Base-by-base conservation (phyloP, 1,140 invertebrate genomes). In the Halictus rubicundus region DNA sequence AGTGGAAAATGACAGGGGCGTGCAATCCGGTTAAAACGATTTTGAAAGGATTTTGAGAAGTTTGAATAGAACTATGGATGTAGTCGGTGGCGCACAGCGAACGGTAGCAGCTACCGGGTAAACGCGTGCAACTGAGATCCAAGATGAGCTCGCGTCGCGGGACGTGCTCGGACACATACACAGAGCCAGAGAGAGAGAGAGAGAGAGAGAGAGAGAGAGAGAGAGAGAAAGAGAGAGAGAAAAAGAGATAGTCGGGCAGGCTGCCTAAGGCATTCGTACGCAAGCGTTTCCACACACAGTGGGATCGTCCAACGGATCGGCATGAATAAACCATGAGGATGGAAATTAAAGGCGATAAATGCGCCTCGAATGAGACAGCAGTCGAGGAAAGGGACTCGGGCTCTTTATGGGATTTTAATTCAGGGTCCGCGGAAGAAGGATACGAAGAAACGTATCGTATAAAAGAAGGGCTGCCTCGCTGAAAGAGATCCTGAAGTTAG, bases 271-370 rank as follows among this genome's bases (percentile, higher is more conserved):
- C 14, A 52, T 39, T 61, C 5, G 37, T 60, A 32, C 46, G 46
- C 52, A 42, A 64, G 63, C 71, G 75, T 85, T 75, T 64, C 32
- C 80, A 42, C 80, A 42, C 72, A 61, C 60, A 61, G 52, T 52
- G 64, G 78, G 78, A 75, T 81, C 82, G 84, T 73, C 14, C 80
- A 81, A 63, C 82, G 59, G 66, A 54, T 54, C 71, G 63, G 63
- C 85, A 91, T 91, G 90, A 91, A 91, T 91, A 91, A 91, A 75
- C 80, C 90, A 91, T 91, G 89, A 89, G 87, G 85, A 90, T 90
- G 90, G 88, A 90, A 91, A 91, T 91, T 91, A 91, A 91, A 91
- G 90, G 90, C 89, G 90, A 91, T 91, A 91, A 90, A 91, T 90
- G 90, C 83, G 84, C 79, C 68, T 78, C 80, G 86, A 91, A 90